Percentiles rank a stretch among this genome's conserved stretches.
Conservation (phyloP, 2,797 vertebrate genomes). For the Salmo trutta region DNA sequence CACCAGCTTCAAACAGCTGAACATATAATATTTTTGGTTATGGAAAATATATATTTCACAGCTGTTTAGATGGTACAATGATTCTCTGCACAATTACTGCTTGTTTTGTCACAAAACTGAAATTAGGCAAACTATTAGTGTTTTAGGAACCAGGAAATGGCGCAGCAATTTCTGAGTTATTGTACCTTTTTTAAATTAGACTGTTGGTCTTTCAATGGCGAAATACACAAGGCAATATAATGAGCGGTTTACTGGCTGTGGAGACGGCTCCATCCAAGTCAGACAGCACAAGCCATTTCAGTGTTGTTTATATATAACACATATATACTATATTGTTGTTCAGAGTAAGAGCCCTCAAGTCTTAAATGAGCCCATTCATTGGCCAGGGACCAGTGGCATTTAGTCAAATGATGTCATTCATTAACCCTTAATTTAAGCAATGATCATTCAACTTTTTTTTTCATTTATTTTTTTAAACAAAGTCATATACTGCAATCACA, state of each 20-base stretch:
- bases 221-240: constrained; percentile 5
- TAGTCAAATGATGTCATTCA: not conserved
- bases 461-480: too few species aligned
- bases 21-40: too few species aligned
- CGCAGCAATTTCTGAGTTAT: too few species aligned
- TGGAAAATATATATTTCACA: too few species aligned
- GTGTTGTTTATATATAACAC: not conserved
- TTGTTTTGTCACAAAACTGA: too few species aligned
- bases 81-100: too few species aligned
- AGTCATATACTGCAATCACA: not conserved
- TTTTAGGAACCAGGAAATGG: too few species aligned
- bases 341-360: not conserved
- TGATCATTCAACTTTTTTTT: too few species aligned
- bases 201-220: constrained; percentile 36
- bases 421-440: not conserved
- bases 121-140: too few species aligned
- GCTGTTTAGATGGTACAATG: too few species aligned
- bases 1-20: too few species aligned
- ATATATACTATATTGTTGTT: constrained; percentile 17
- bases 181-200: constrained; percentile 56
- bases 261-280: not conserved
- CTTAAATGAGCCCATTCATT: not conserved
- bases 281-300: not conserved
- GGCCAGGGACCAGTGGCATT: not conserved
- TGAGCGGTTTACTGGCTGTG: not conserved